Conservation (phyloP, 2,113 vertebrate genomes). For the Sphaerodactylus townsendi region DNA sequence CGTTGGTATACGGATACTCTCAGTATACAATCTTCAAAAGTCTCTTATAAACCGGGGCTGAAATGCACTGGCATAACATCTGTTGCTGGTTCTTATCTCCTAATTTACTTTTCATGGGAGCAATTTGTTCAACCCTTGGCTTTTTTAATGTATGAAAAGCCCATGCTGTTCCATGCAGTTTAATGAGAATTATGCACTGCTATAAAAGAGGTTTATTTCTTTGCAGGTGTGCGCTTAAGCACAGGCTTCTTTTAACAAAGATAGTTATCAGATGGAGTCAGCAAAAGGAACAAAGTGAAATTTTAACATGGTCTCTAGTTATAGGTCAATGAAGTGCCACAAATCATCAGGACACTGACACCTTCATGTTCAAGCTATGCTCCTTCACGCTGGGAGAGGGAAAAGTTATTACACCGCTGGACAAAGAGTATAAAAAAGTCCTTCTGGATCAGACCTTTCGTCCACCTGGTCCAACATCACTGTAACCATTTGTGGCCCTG, state of each 20-base stretch:
- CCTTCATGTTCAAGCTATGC: not conserved
- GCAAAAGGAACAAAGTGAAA: constrained; percentile 35
- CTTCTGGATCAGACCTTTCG: too few species aligned
- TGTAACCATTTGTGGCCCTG: too few species aligned
- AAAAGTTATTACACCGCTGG: too few species aligned
- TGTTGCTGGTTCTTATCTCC: not conserved
- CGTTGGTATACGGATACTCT: not conserved
- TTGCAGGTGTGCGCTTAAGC: constrained; percentile 33
- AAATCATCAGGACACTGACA: constrained; percentile 35
- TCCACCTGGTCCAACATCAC: too few species aligned
- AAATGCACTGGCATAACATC: not conserved
- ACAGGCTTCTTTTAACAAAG: constrained; percentile 25
- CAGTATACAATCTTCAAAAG: too few species aligned
- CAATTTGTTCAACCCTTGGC: constrained; percentile 24
- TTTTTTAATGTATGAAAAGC: not conserved
- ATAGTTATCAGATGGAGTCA: constrained; percentile 42
- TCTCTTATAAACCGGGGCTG: not conserved
- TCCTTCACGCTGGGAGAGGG: constrained; percentile 11
- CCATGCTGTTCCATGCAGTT: not conserved
- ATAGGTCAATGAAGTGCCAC: constrained; percentile 21
- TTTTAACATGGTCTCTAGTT: constrained; percentile 31
- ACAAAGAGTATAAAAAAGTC: too few species aligned
- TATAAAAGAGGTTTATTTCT: constrained; percentile 35
- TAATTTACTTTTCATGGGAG: constrained; percentile 16
- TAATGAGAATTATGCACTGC: constrained; percentile 4